Percentiles rank a stretch among this genome's conserved stretches.
These are phyloP conservation scores for Chamaetylas fuelleborni DNA, from an alignment of 2,113 vertebrate genomes.

Conservation along the genomic window DNA sequence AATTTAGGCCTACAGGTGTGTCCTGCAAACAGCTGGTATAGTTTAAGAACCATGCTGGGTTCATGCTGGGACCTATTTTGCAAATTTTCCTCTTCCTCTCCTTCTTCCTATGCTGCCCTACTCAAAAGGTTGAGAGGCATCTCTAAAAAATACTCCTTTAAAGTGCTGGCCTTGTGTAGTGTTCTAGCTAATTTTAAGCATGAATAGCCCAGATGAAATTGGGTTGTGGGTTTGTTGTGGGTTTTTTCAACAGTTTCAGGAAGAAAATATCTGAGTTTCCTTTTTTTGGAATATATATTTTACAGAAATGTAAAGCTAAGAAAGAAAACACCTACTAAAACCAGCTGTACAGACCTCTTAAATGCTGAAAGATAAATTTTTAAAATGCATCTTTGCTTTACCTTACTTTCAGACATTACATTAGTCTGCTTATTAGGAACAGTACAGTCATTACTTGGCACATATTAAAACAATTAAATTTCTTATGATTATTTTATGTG, in stretches of 20 bases:
- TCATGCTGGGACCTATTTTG: constrained; percentile 39
- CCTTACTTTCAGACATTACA: neutral
- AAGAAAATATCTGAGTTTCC: neutral
- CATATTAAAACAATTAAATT: neutral
- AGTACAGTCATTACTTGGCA: neutral
- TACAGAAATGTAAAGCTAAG: neutral
- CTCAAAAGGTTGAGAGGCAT: neutral
- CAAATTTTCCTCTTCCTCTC: constrained; percentile 42
- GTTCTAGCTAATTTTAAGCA: neutral
- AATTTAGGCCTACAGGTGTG: constrained; percentile 41
- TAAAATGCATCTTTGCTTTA: neutral
- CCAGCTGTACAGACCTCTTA: neutral
- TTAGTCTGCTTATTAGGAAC: neutral
- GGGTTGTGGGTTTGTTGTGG: neutral
- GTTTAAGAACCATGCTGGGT: constrained; percentile 10
- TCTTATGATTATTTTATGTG: neutral
- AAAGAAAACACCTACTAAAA: neutral
- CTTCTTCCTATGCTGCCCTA: neutral
- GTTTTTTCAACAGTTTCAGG: neutral
- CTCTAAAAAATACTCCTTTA: neutral
- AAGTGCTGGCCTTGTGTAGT: neutral
- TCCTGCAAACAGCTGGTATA: constrained; percentile 33
- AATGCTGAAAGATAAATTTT: neutral
- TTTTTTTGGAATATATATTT: neutral
- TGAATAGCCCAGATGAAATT: neutral